A percentile compares a stretch with the other conserved stretches of the same genome.
Evolutionary conservation across 2,113 vertebrate genomes (phyloP).

Genomic region (Dipodomys spectabilis): DNA sequence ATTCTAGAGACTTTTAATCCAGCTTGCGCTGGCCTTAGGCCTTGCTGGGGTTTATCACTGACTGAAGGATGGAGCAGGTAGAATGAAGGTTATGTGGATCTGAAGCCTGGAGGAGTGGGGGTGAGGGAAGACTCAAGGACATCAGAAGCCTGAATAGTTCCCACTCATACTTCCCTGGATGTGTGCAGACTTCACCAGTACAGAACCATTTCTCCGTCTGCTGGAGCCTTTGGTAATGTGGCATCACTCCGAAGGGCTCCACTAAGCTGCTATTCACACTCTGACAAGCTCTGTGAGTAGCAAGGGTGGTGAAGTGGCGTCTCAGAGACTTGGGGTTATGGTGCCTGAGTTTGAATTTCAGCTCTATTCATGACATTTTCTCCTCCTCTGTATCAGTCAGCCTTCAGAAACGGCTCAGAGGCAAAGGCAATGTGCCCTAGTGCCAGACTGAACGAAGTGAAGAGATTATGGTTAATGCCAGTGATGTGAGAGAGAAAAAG

Average conservation of each 20-base stretch:
- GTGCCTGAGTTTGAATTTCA: not conserved
- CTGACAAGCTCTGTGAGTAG: not conserved
- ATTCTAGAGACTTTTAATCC: not conserved
- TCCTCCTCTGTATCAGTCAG: not conserved
- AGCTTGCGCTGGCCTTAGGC: not conserved
- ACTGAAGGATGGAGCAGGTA: too few relatives aligned
- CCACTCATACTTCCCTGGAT: not conserved
- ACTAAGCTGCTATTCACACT: fast-evolving
- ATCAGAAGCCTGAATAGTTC: not conserved
- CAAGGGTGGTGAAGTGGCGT: fast-evolving
- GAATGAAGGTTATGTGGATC: not conserved
- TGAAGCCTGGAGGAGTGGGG: not conserved
- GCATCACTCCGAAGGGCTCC: not conserved
- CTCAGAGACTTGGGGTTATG: not conserved
- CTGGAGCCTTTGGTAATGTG: not conserved
- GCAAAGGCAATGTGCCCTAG: not conserved
- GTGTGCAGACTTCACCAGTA: not conserved
- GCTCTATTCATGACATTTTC: not conserved
- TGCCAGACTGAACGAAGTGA: not conserved
- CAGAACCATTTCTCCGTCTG: not conserved
- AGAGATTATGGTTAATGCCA: too few relatives aligned
- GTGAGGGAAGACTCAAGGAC: not conserved
- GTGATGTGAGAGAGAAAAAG: too few relatives aligned
- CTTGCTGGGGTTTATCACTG: not conserved
- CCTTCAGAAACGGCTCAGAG: not conserved